These are phyloP conservation scores for Piprites chloris DNA, from an alignment of 2,113 vertebrate species.

Conservation along the genomic window DNA sequence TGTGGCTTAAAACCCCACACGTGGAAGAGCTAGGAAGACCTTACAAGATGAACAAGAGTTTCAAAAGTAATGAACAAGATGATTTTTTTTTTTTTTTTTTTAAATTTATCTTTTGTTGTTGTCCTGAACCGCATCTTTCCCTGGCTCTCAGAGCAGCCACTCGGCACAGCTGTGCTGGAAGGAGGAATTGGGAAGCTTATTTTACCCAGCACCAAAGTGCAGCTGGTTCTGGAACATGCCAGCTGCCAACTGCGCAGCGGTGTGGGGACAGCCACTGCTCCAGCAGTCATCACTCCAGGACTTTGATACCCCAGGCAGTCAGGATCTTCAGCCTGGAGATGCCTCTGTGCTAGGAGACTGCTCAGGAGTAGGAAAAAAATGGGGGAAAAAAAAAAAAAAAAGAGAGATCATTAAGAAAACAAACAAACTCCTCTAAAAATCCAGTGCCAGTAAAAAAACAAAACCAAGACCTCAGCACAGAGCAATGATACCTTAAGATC, in stretches of 20 bases:
- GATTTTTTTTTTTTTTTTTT: not conserved
- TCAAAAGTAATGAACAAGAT: not conserved
- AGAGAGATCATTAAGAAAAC: too few relatives aligned
- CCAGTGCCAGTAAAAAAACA: not conserved
- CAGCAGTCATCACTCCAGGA: not conserved
- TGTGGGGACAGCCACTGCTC: not conserved
- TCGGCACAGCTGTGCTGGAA: not conserved
- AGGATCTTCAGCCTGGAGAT: not conserved
- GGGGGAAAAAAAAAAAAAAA: not conserved
- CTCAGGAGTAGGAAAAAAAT: not conserved
- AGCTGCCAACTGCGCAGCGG: not conserved
- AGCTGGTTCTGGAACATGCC: not conserved
- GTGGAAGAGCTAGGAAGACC: not conserved
- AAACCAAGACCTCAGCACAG: not conserved
- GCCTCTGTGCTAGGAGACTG: not conserved
- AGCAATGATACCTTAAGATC: not conserved
- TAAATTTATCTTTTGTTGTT: not conserved
- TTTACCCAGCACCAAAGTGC: not conserved
- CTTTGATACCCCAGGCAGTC: not conserved
- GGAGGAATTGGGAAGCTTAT: not conserved
- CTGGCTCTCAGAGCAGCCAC: not conserved
- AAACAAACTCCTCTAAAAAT: rapidly evolving
- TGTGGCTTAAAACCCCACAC: not conserved
- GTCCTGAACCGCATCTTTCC: not conserved
- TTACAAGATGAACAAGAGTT: not conserved